These are phyloP conservation scores for Rhingia rostrata DNA, from an alignment of 2,888 invertebrate species.

Conservation along the genomic window DNA sequence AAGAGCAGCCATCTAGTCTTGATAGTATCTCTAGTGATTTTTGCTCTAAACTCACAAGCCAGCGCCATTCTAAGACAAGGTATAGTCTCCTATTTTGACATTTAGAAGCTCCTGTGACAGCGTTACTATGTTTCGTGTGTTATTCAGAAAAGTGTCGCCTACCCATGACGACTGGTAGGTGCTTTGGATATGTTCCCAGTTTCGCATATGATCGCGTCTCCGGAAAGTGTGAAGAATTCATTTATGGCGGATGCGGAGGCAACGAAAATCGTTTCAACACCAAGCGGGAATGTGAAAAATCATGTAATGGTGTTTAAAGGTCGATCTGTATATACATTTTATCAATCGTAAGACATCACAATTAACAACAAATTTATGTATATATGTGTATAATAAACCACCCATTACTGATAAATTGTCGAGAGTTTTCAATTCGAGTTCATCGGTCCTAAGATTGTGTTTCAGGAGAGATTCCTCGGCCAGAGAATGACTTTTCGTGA, in stretches of 20 bases:
- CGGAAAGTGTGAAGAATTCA: slow-evolving; percentile 88
- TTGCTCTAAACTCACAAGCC: slow-evolving; percentile 22
- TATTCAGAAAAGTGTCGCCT: slow-evolving; percentile 86
- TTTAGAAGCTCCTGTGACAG: slow-evolving; percentile 22
- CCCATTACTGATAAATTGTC: not conserved
- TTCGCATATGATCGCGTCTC: slow-evolving; percentile 88
- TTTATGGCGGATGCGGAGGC: slow-evolving; percentile 89
- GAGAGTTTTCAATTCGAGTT: slow-evolving; percentile 32
- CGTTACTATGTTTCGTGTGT: not conserved
- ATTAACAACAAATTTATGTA: slow-evolving; percentile 16
- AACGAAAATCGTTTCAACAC: slow-evolving; percentile 90
- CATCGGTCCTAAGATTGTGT: slow-evolving; percentile 45
- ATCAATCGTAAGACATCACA: slow-evolving; percentile 25
- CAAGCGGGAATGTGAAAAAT: slow-evolving; percentile 85
- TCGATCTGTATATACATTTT: slow-evolving; percentile 15
- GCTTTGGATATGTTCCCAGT: slow-evolving; percentile 88
- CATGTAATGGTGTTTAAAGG: slow-evolving; percentile 82
- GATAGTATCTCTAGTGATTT: slow-evolving; percentile 23
- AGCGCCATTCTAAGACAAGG: slow-evolving; percentile 54
- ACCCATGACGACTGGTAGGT: slow-evolving; percentile 87
- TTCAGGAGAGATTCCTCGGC: not conserved
- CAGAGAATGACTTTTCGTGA: slow-evolving; percentile 26
- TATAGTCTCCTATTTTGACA: slow-evolving; percentile 16
- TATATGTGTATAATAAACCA: slow-evolving; percentile 3
- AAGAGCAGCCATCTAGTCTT: slow-evolving; percentile 32